Percentiles rank a stretch among this genome's conserved stretches.
Conservation (phyloP, 2,113 vertebrate species). For the Leiothrix lutea region DNA sequence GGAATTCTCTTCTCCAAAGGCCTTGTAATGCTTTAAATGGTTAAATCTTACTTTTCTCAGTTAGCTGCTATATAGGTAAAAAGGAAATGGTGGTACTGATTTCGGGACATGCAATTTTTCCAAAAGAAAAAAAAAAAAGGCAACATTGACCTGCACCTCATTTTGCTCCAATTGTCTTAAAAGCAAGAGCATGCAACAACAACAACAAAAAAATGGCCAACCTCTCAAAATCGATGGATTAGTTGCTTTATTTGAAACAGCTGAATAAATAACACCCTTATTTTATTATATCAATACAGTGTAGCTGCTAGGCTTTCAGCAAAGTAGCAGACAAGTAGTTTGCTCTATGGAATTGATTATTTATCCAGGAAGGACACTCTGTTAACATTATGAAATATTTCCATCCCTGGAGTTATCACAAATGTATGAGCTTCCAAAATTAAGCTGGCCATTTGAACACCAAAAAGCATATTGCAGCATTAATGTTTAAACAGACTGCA, state of each 20-base stretch:
- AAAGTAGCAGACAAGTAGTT: not conserved
- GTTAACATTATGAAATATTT: conserved; percentile 44
- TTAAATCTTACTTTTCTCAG: not conserved
- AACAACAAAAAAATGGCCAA: not conserved
- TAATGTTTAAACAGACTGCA: conserved; percentile 9
- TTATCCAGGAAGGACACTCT: not conserved
- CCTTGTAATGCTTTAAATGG: not conserved
- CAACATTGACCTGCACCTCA: not conserved
- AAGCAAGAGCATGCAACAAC: not conserved
- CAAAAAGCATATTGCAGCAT: conserved; percentile 30
- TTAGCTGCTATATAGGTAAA: not conserved
- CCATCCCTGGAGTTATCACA: conserved; percentile 22
- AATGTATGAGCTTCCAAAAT: conserved; percentile 26
- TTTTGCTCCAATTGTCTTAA: conserved; percentile 39
- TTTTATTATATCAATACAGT: not conserved
- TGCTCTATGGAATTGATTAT: conserved; percentile 35
- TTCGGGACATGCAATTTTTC: not conserved
- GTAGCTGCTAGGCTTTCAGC: not conserved
- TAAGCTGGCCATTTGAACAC: conserved; percentile 18
- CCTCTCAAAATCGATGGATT: conserved; percentile 25
- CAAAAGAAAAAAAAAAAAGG: not conserved
- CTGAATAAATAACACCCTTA: not conserved
- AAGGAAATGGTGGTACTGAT: not conserved
- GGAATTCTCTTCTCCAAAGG: not conserved
- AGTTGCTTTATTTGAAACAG: conserved; percentile 20